Evolutionary conservation across 2,888 invertebrate species (phyloP).

Genomic region (Cataglyphis albicans): DNA sequence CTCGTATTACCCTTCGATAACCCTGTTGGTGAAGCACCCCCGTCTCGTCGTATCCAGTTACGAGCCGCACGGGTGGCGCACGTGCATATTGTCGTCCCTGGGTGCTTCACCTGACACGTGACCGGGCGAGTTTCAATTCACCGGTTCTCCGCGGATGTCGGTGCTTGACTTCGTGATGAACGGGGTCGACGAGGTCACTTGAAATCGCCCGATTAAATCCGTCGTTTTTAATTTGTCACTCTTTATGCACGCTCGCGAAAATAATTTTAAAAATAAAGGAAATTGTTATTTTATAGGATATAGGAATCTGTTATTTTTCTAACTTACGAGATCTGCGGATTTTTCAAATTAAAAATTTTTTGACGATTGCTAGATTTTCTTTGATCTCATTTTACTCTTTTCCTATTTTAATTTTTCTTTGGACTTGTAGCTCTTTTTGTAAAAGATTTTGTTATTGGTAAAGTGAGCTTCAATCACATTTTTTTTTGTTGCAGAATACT

Average conservation of each 20-base stretch:
- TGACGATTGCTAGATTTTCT: background rate
- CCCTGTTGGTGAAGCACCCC: slow-evolving; percentile 53
- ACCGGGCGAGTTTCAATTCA: slow-evolving; percentile 78
- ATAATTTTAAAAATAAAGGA: background rate
- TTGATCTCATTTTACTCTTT: background rate
- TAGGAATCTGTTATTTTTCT: slow-evolving; percentile 8
- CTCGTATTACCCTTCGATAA: slow-evolving; percentile 67
- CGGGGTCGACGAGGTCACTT: slow-evolving; percentile 54
- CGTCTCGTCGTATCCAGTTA: slow-evolving; percentile 69
- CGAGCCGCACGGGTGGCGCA: slow-evolving; percentile 68
- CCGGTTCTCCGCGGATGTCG: slow-evolving; percentile 50
- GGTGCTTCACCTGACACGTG: slow-evolving; percentile 84
- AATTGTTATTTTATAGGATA: too few species aligned
- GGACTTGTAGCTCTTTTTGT: background rate
- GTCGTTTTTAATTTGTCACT: slow-evolving; percentile 1
- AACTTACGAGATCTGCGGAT: background rate
- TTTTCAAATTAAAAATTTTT: background rate
- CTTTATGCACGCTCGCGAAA: background rate
- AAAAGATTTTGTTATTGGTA: background rate
- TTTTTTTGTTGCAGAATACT: slow-evolving; percentile 64
- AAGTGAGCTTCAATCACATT: background rate
- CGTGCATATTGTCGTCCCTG: slow-evolving; percentile 78
- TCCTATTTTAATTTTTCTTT: background rate
- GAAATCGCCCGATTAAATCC: slow-evolving; percentile 29
- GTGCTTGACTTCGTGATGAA: slow-evolving; percentile 80